Base-by-base conservation (phyloP, 2,888 invertebrate genomes). In the Lycophotia porphyrea region DNA sequence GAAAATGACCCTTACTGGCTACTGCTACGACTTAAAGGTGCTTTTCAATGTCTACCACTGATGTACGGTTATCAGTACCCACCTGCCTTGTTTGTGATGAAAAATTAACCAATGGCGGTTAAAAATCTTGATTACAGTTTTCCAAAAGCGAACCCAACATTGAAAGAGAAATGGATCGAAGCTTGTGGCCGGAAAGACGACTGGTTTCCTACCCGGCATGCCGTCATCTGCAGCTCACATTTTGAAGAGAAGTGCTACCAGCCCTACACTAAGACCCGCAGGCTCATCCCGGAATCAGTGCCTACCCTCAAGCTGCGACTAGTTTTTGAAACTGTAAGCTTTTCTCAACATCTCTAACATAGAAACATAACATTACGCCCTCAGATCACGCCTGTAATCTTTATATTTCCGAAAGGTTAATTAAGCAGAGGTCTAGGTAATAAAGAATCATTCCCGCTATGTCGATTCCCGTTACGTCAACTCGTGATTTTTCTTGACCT, bases 281-380 rank as follows among this genome's bases (percentile, higher is more conserved):
- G 85, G 49, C 71, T 82, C 24, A 71, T 76, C 3, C 66, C 76
- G 0, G 49, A 34, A 24, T 72, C 82, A 21, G 24, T 82, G 0
- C 84, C 82, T 39, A 73, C 85, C 9, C 70, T 82, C 36, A 82
- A 73, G 9, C 39, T 82, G 39, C 60, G 84, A 71, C 18, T 84
- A 39, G 81, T 81, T 47, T 82, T 73, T 73, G 81, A 73, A 60
- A 69, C 42, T 61, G 81, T 82, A 66, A 61, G 61, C 21, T 67
- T 44, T 60, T 21, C 1, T 27, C 21, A 21, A 36, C 24, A 58
- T 44, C 5, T 13, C n/a, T 9, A n/a, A 34, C 7, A 34, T 9
- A 34, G 18, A 31, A n/a, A 27, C 27, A 31, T 18, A 58, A 58
- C 31, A 3, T 18, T 3, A 18, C n/a, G n/a, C n/a, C n/a, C n/a